Evolutionary conservation across 2,888 invertebrate species (phyloP), one percentile per base, ranked within the genome.

Genomic region (Acleris emargana): DNA sequence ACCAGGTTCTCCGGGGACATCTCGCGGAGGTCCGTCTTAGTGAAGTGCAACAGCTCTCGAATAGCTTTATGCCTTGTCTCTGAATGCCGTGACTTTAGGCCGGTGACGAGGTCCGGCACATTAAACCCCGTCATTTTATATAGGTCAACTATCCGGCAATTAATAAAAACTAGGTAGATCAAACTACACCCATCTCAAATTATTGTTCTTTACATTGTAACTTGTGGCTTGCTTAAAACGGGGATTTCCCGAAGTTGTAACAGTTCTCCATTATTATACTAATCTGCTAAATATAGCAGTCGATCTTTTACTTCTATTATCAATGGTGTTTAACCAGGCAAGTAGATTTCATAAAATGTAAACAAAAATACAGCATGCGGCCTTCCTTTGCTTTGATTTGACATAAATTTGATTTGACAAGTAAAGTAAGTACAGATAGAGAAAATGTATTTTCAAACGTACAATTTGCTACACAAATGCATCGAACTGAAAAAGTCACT

Each of bases 61-160:
- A 98, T 97, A 16, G 98, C 96, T 84, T 97, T 97, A 71, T 95
- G 95, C 60, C 98, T 94, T 0, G 95, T 94, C 77, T 98, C 97
- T 67, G 97, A 96, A 90, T 97, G 96, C 59, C 97, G 95, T 71
- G 97, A 97, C 87, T 97, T 98, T 5, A 99, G 94, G 50, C 97
- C 97, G 78, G 94, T 92, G 47, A 98, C 96, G 86, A 98, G 95
- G 78, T 96, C 96, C 74, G 94, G 94, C 77, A 97, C 95, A 73
- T 95, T 83, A 62, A 77, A 76, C 69, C 74, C 81, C 55, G 82
- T 74, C 89, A 88, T 88, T 75, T 69, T 71, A 67, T 52, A 67
- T 67, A 67, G 3, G 3, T 38, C 11, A 11, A 64, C n/a, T 54
- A 45, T 11, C 45, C 1, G 28, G 55, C 7, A 47, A 32, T 28